Percentiles rank a stretch among this genome's conserved stretches.
Evolutionary conservation across 2,113 vertebrate species (phyloP).

Genomic region (Ctenodactylus gundi): DNA sequence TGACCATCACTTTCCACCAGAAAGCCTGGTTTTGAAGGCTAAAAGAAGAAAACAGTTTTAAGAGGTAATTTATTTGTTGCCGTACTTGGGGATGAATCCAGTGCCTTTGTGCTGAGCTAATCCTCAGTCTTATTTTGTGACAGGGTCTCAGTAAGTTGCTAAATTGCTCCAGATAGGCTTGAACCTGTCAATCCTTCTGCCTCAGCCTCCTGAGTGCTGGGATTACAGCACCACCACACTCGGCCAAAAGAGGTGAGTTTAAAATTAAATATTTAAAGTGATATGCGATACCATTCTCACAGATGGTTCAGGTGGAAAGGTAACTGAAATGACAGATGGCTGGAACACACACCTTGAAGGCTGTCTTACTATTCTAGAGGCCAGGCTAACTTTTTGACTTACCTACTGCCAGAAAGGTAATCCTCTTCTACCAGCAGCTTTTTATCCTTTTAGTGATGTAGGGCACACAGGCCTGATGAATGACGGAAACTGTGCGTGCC

Average conservation of each 20-base stretch:
- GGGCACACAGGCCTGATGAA: neutral
- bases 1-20: neutral
- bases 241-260: neutral
- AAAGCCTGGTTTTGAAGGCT: neutral
- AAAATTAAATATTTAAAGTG: slow-evolving; percentile 3
- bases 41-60: neutral
- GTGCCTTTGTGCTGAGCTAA: neutral
- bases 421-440: neutral
- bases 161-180: neutral
- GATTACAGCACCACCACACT: neutral
- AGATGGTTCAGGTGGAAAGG: neutral
- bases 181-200: neutral
- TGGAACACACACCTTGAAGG: neutral
- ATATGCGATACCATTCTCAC: neutral
- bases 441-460: neutral
- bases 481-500: neutral
- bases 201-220: too few relatives aligned
- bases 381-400: neutral
- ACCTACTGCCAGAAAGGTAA: neutral
- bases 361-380: neutral
- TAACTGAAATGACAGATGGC: neutral
- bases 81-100: neutral
- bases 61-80: neutral
- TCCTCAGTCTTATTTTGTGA: neutral
- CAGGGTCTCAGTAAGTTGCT: neutral